Percentiles rank a stretch among this genome's conserved stretches.
Evolutionary conservation across 2,797 vertebrate species (phyloP).

Genomic region (Lophotriccus pileatus): DNA sequence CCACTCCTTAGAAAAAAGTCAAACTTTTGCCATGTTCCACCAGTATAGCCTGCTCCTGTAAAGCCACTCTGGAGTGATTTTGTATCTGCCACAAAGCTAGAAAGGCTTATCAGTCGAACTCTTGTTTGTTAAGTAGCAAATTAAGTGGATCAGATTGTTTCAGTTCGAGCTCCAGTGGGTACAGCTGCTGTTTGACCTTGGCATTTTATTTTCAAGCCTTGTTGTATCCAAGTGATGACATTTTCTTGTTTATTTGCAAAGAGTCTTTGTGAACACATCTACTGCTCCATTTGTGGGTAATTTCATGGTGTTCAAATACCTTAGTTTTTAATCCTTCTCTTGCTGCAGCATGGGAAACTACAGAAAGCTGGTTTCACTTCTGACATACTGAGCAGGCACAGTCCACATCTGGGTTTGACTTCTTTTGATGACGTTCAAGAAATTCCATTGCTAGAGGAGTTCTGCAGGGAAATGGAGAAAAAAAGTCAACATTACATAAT

Average conservation of each 20-base stretch:
- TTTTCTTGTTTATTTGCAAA: slow-evolving; percentile 10
- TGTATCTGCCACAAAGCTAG: background rate
- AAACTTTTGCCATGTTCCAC: background rate
- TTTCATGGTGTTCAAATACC: background rate
- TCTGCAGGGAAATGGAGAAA: background rate
- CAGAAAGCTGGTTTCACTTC: background rate
- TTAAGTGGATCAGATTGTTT: background rate
- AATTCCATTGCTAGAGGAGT: background rate
- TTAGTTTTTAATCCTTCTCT: background rate
- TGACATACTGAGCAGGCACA: background rate
- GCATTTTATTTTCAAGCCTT: background rate
- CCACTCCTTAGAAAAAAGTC: background rate
- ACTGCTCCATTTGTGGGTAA: background rate
- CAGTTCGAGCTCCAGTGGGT: background rate
- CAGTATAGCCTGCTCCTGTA: background rate
- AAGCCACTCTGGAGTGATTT: background rate
- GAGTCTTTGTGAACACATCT: background rate
- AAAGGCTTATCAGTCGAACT: background rate
- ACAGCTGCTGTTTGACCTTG: background rate
- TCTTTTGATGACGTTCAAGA: background rate
- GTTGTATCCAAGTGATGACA: background rate
- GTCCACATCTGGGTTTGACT: background rate
- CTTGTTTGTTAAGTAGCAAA: background rate
- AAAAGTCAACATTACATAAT: background rate
- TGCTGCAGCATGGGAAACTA: background rate